These are phyloP conservation scores for Tinamus guttatus DNA, from an alignment of 2,113 vertebrate species.

Conservation along the genomic window DNA sequence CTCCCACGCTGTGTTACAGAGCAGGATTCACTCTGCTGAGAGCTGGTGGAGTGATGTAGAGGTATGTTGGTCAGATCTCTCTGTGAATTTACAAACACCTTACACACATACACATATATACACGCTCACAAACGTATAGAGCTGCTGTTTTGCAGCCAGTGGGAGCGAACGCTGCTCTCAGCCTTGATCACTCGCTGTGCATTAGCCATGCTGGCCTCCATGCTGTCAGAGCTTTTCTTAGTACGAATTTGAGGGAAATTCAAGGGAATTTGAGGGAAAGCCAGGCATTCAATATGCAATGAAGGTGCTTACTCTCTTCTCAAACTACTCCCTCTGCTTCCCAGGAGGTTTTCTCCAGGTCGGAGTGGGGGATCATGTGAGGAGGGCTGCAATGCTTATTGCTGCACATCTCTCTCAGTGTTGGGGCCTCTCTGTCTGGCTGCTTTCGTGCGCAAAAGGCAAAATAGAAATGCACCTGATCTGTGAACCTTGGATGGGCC, in stretches of 20 bases:
- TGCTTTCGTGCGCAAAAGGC: slow-evolving; percentile 30
- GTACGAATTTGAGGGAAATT: not conserved
- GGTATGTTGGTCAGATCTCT: not conserved
- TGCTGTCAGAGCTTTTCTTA: not conserved
- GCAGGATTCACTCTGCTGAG: not conserved
- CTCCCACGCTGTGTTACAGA: not conserved
- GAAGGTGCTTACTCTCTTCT: not conserved
- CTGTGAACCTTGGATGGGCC: not conserved
- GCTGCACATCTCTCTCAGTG: not conserved
- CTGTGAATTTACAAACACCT: not conserved
- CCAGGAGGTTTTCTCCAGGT: not conserved
- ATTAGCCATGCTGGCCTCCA: not conserved
- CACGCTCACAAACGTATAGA: too few relatives aligned
- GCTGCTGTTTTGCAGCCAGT: slow-evolving; percentile 13
- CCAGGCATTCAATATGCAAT: not conserved
- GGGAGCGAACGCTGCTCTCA: slow-evolving; percentile 37
- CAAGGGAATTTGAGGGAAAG: not conserved
- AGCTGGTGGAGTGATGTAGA: not conserved
- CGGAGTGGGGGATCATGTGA: not conserved
- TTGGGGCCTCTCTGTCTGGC: not conserved
- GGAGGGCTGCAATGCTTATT: not conserved
- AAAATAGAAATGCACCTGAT: not conserved
- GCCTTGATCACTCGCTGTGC: not conserved
- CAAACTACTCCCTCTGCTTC: not conserved
- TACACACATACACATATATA: not conserved